A percentile compares a stretch with the other conserved stretches of the same genome.
These are phyloP conservation scores for Pithys albifrons DNA, from an alignment of 2,113 vertebrate genomes.

Conservation along the genomic window DNA sequence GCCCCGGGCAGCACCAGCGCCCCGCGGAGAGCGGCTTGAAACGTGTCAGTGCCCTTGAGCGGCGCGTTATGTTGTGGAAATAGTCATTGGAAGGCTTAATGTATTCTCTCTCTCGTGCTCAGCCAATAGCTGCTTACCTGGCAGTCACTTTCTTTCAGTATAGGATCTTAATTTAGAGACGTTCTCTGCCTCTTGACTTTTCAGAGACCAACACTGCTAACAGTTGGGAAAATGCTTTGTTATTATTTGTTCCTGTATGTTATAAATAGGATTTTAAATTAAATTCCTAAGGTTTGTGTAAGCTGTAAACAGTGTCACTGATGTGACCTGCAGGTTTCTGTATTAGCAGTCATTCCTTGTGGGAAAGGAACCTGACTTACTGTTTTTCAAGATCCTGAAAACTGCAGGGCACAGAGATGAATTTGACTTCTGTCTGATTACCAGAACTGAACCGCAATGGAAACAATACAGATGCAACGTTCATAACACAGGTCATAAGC, in stretches of 20 bases:
- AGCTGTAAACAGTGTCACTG: background rate
- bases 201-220: background rate
- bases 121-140: background rate
- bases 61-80: background rate
- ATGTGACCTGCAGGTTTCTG: background rate
- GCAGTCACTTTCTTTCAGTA: background rate
- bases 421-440: background rate
- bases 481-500: too few relatives aligned
- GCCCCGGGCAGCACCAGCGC: background rate
- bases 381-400: background rate
- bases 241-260: background rate
- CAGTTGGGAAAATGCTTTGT: background rate
- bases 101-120: too few relatives aligned
- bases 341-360: background rate
- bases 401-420: too few relatives aligned
- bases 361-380: background rate
- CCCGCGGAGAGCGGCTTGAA: background rate
- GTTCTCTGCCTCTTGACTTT: background rate
- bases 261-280: background rate
- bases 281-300: fast-evolving
- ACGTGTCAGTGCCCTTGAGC: background rate
- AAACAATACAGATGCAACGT: background rate
- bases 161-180: background rate
- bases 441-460: fast-evolving
- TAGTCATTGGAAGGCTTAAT: too few relatives aligned